Evolutionary conservation across 2,113 vertebrate genomes (phyloP).

Genomic region (Procavia capensis): DNA sequence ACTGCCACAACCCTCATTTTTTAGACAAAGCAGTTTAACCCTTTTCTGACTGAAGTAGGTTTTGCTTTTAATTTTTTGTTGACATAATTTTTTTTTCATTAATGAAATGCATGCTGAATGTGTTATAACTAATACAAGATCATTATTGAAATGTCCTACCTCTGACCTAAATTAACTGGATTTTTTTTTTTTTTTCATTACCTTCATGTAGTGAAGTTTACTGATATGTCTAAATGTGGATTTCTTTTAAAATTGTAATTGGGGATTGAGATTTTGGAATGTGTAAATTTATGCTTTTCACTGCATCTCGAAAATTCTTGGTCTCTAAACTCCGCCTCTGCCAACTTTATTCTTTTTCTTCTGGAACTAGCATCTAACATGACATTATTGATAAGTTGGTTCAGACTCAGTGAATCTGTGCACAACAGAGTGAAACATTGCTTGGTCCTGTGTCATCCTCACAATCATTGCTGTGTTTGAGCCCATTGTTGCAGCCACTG

Average conservation of each 20-base stretch:
- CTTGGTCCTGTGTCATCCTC: no score
- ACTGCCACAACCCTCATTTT: background rate
- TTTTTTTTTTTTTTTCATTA: background rate
- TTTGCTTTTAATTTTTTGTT: no score
- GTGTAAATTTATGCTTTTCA: background rate
- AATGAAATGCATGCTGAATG: no score
- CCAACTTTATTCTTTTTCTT: background rate
- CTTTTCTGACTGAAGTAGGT: no score
- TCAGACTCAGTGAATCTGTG: no score
- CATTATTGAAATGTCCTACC: background rate
- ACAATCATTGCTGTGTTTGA: no score
- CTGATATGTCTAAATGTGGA: background rate
- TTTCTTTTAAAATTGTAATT: background rate
- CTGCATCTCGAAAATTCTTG: background rate
- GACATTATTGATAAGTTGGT: background rate
- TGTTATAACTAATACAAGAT: background rate
- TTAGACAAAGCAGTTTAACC: slow-evolving; percentile 7
- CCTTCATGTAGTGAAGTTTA: background rate
- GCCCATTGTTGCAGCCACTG: no score
- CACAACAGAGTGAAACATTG: no score
- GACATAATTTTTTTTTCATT: no score
- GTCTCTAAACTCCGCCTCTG: background rate
- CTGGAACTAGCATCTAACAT: background rate
- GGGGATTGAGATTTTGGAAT: background rate
- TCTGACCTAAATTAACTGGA: background rate